Evolutionary conservation across 30 jellyfish, hydroid and myxozoan species (phyloP), one percentile per base, ranked within the genome.

Genomic region (Chrysaora quinquecirrha): DNA sequence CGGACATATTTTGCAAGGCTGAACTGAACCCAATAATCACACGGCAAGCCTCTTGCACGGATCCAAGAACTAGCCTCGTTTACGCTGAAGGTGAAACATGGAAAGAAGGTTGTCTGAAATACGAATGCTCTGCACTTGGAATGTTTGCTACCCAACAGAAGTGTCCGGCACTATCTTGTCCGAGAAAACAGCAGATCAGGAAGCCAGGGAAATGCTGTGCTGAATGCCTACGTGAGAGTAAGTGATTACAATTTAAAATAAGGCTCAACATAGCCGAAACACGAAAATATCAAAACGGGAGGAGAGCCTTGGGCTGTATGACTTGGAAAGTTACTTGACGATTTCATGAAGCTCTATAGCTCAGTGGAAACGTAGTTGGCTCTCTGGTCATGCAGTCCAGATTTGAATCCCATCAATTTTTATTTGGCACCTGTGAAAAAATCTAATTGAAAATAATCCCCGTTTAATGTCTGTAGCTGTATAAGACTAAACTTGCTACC

Each of bases 31-130:
- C 76, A 71, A 74, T 87, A 20, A 85, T 70, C 35, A 63, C 85
- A 7, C 30, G 94, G 22, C 52, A 78, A 31, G 48, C 80, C 27
- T 87, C 96, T 1, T 87, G 96, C 69, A 11, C 76, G 0, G 79
- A 78, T 23, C 68, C 84, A 22, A 32, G 16, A 7, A 70, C 64
- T 11, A 69, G 61, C 63, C 50, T 34, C n/a, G 90, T 87, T 11
- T 87, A 48, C 52, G 82, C 70, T 66, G 96, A 75, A 38, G 96
- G 96, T 16, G 96, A 87, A 72, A n/a, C 61, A 24, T 87, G 96
- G 96, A 48, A 75, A 14, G 60, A 69, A 16, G 63, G 68, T 33
- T 87, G 96, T 33, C 27, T 47, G 71, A 38, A 43, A 19, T 87
- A 46, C 73, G 52, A 76, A 67, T 87, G 96, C 82, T 21, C 67